phyloP scores from a whole-genome alignment of 2,113 vertebrate species.

The Bos taurus region ARS-UCD2.0 NC_037332.1:114095001-114095500 shows the following conservation, averaged over 20 bases:
- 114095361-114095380: background rate
- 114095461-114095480: background rate
- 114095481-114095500: background rate
- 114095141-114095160: background rate
- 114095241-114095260: accelerated
- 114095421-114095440: background rate
- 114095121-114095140: background rate
- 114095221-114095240: accelerated
- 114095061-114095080: background rate
- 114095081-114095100: too few relatives aligned
- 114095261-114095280: accelerated
- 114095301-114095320: accelerated
- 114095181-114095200: background rate
- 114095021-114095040: background rate
- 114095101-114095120: background rate
- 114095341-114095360: accelerated
- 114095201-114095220: accelerated
- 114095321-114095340: background rate
- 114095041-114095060: background rate
- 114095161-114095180: background rate
- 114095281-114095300: accelerated
- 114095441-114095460: background rate
- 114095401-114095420: background rate
- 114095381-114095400: background rate
- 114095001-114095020: accelerated